A percentile compares a stretch with the other conserved stretches of the same genome.
Evolutionary conservation across 2,797 vertebrate genomes (phyloP).

Genomic region (Pogoniulus pusillus): DNA sequence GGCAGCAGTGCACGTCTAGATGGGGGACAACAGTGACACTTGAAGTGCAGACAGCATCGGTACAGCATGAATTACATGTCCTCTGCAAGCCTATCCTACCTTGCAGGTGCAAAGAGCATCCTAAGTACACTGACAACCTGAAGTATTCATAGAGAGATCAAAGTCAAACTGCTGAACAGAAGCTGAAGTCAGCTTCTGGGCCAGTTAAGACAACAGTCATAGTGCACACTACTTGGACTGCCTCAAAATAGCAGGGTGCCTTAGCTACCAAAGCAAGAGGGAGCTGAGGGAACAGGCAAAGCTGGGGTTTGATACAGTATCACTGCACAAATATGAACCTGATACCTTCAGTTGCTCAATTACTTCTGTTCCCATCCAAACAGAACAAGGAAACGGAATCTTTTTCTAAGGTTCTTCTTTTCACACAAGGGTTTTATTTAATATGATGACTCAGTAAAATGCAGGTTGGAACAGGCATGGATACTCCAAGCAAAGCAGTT

Average conservation of each 20-base stretch:
- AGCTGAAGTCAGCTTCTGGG: not conserved
- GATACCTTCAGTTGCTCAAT: constrained; percentile 12
- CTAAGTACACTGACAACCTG: not conserved
- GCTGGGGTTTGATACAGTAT: not conserved
- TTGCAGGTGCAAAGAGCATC: not conserved
- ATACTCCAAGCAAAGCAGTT: constrained; percentile 50
- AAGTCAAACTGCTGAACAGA: not conserved
- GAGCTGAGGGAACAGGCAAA: not conserved
- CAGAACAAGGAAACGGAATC: constrained; percentile 36
- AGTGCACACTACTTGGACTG: not conserved
- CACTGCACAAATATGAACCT: not conserved
- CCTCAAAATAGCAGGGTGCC: not conserved
- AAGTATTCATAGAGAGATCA: not conserved
- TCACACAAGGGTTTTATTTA: constrained; percentile 60
- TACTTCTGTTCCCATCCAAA: constrained; percentile 35
- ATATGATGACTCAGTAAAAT: constrained; percentile 61
- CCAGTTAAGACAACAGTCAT: not conserved
- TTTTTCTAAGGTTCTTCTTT: constrained; percentile 39
- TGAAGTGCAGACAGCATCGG: constrained; percentile 69
- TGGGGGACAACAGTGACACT: constrained; percentile 73
- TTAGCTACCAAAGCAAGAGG: not conserved
- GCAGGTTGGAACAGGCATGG: constrained; percentile 50
- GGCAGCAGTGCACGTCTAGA: constrained; percentile 93
- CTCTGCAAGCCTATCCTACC: constrained; percentile 46
- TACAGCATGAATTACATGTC: not conserved